Evolutionary conservation across 2,888 invertebrate species (phyloP).

Genomic region (Drosophila nigricruria): DNA sequence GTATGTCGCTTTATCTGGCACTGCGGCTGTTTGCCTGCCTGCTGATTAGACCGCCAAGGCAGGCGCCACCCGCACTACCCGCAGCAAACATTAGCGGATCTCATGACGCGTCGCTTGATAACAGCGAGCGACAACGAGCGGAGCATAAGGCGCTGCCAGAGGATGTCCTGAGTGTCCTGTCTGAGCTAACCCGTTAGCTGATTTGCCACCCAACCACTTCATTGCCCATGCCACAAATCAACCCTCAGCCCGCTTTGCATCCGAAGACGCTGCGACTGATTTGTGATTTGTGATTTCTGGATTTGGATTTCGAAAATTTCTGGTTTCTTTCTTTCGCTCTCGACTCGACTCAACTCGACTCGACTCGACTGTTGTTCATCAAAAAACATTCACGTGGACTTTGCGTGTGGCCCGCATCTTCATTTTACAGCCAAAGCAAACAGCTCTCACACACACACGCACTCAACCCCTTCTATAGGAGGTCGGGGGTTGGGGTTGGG

Average conservation of each 20-base stretch:
- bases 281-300: conserved; percentile 55
- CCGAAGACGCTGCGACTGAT: conserved; percentile 59
- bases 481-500: neutral
- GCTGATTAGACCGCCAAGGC: conserved; percentile 74
- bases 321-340: conserved; percentile 3
- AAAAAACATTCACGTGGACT: conserved; percentile 49
- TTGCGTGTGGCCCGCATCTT: conserved; percentile 69
- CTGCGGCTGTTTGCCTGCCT: conserved; percentile 74
- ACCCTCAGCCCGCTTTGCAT: conserved; percentile 37
- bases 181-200: conserved; percentile 37
- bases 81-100: conserved; percentile 64
- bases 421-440: conserved; percentile 68
- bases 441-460: conserved; percentile 40
- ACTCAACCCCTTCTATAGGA: conserved; percentile 1
- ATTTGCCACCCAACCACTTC: neutral
- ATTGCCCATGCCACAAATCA: neutral
- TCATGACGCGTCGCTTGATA: conserved; percentile 70
- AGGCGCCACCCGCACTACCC: conserved; percentile 7
- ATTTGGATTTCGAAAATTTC: conserved; percentile 25
- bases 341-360: neutral
- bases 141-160: conserved; percentile 77
- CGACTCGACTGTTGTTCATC: conserved; percentile 54
- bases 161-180: conserved; percentile 39
- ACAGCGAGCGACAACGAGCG: conserved; percentile 69
- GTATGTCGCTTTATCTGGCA: conserved; percentile 63